A percentile compares a stretch with the other conserved stretches of the same genome.
These are phyloP conservation scores for Calameuta filiformis DNA, from an alignment of 2,888 invertebrate species.

Conservation along the genomic window DNA sequence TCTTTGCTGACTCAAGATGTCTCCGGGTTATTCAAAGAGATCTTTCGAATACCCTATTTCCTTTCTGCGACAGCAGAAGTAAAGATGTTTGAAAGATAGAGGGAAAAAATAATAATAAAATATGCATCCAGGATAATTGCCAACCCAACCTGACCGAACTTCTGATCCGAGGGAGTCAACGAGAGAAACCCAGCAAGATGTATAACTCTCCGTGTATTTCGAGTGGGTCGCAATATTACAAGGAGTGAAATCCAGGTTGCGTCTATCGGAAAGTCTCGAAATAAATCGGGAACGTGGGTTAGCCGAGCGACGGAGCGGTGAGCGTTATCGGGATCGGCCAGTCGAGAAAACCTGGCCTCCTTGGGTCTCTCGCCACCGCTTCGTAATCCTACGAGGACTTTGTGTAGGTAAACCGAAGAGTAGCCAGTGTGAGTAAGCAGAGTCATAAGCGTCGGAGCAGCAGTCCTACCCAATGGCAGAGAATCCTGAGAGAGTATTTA, in stretches of 20 bases:
- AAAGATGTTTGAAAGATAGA: too few relatives aligned
- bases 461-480: not conserved
- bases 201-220: not conserved
- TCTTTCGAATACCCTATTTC: too few relatives aligned
- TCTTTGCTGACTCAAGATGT: not conserved
- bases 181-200: not conserved
- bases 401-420: not conserved
- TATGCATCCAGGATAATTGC: not conserved
- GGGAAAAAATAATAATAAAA: not conserved
- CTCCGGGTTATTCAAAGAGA: not conserved
- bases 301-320: not conserved
- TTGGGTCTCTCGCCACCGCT: not conserved
- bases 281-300: not conserved
- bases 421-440: not conserved
- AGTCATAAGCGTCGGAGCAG: not conserved
- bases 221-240: not conserved
- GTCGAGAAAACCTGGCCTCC: not conserved
- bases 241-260: not conserved
- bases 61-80: too few relatives aligned
- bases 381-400: not conserved
- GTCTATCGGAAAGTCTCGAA: not conserved
- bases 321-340: not conserved
- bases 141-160: not conserved
- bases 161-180: not conserved
- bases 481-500: not conserved